These are phyloP conservation scores for Ptiloglossa arizonensis DNA, from an alignment of 1,140 invertebrate genomes.

Conservation along the genomic window DNA sequence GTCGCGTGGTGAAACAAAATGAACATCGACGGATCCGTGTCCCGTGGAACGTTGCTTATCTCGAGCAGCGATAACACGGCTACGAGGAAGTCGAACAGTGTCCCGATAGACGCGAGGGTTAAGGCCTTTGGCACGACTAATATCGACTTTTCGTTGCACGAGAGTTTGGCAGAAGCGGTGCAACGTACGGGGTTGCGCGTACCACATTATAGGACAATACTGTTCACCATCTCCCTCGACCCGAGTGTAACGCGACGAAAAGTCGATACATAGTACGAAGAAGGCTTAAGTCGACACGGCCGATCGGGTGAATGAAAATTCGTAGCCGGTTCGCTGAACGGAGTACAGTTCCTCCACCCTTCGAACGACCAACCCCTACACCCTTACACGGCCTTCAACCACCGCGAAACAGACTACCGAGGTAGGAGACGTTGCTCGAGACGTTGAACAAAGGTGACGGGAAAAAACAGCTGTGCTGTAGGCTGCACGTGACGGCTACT, in stretches of 20 bases:
- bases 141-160: too few species aligned
- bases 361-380: slow-evolving; percentile 10
- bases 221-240: too few species aligned
- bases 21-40: not conserved
- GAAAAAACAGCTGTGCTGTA: not conserved
- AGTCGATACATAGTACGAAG: too few species aligned
- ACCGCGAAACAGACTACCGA: not conserved
- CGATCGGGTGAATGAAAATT: slow-evolving; percentile 53
- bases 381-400: slow-evolving; percentile 35
- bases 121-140: too few species aligned
- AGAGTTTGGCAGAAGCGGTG: too few species aligned
- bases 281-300: slow-evolving; percentile 15
- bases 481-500: not conserved
- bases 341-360: slow-evolving; percentile 6
- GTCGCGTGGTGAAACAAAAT: not conserved
- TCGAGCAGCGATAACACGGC: not conserved
- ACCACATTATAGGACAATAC: too few species aligned
- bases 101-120: not conserved
- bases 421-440: not conserved
- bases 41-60: slow-evolving; percentile 6
- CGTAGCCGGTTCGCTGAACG: slow-evolving; percentile 35
- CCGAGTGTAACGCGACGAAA: too few species aligned
- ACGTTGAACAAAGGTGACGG: slow-evolving; percentile 17
- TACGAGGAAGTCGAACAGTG: not conserved
- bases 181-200: too few species aligned